A percentile compares a stretch with the other conserved stretches of the same genome.
phyloP scores from a whole-genome alignment of 2,888 invertebrate genomes.

The Caradrina kadenii region DNA sequence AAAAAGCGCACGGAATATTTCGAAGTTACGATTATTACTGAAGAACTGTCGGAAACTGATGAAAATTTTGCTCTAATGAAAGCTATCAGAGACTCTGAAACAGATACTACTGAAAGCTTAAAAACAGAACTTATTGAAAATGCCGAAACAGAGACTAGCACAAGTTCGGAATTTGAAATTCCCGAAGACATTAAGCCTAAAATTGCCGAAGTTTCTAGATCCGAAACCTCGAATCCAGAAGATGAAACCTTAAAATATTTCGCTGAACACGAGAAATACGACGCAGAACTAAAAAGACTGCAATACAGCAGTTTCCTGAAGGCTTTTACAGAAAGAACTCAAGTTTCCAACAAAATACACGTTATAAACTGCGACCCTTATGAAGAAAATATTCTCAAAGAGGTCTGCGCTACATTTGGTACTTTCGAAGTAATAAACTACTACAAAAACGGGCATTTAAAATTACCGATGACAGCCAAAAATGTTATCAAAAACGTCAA shows the following conservation, averaged over 20 bases:
- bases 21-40: conserved; percentile 81
- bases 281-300: conserved; percentile 79
- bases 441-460: conserved; percentile 81
- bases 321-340: conserved; percentile 65
- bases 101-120: conserved; percentile 17
- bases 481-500: conserved; percentile 80
- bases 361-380: conserved; percentile 84
- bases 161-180: conserved; percentile 44
- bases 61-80: conserved; percentile 52
- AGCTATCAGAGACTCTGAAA: conserved; percentile 15
- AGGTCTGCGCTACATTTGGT: conserved; percentile 76
- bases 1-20: conserved; percentile 68
- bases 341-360: conserved; percentile 75
- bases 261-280: conserved; percentile 80
- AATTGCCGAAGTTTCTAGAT: background rate
- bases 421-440: conserved; percentile 81
- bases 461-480: conserved; percentile 71
- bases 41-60: conserved; percentile 79
- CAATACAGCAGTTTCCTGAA: conserved; percentile 78
- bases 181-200: conserved; percentile 7
- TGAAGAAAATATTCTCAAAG: conserved; percentile 80
- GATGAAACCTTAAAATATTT: conserved; percentile 77
- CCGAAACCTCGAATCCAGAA: conserved; percentile 44
- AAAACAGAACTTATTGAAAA: background rate
- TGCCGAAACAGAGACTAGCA: background rate